These are phyloP conservation scores for Salminus brasiliensis DNA, from an alignment of 2,113 vertebrate genomes.

Conservation along the genomic window DNA sequence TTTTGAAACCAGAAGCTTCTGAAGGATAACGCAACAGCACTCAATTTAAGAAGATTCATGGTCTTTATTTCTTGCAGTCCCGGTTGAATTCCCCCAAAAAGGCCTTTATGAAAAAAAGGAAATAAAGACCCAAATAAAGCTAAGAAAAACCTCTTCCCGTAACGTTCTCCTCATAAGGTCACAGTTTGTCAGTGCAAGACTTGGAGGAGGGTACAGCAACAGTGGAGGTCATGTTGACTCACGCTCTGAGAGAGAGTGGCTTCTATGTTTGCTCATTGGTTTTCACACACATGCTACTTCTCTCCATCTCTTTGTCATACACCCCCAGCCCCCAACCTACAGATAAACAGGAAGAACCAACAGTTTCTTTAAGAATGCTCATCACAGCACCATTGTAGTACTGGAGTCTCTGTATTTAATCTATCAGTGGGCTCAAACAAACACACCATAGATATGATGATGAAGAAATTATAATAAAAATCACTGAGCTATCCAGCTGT, in stretches of 20 bases:
- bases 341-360: no score
- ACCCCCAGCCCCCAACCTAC: no score
- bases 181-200: slow-evolving; percentile 2
- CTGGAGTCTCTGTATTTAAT: no score
- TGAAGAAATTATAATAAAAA: no score
- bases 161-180: slow-evolving; percentile 27
- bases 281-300: slow-evolving; percentile 42
- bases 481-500: no score
- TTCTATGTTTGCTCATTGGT: slow-evolving; percentile 40
- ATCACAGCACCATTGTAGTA: no score
- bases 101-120: slow-evolving; percentile 6
- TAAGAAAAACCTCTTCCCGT: slow-evolving; percentile 8
- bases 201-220: slow-evolving; percentile 23
- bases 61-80: not conserved
- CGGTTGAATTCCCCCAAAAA: slow-evolving; percentile 12
- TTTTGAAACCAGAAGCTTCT: not conserved
- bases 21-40: not conserved
- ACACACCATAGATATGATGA: no score
- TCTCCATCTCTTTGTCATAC: not conserved
- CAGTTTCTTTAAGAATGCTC: no score
- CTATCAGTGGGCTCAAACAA: no score
- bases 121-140: slow-evolving; percentile 21
- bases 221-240: slow-evolving; percentile 31
- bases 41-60: not conserved
- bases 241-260: slow-evolving; percentile 21